phyloP scores from a whole-genome alignment of 2,797 vertebrate species.

The Pseudocheirus occidentalis region DNA sequence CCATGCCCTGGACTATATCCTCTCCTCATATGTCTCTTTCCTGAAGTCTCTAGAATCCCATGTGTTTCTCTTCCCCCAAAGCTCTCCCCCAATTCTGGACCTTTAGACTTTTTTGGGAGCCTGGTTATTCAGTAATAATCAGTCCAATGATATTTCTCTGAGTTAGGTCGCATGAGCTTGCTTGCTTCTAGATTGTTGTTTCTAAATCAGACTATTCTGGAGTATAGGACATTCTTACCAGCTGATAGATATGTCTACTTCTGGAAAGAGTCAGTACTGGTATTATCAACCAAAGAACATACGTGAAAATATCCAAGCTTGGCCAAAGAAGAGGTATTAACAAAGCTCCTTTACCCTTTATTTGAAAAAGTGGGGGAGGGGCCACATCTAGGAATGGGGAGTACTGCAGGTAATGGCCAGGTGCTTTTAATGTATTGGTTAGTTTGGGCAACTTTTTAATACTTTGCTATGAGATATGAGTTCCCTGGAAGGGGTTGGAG shows the following conservation, averaged over 20 bases:
- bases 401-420: not conserved
- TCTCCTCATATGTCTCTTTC: not conserved
- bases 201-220: not conserved
- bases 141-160: not conserved
- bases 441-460: not conserved
- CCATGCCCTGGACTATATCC: not conserved
- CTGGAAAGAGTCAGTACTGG: not conserved
- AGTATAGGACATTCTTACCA: not conserved
- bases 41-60: not conserved
- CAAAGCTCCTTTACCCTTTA: not conserved
- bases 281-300: not conserved
- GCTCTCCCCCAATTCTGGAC: not conserved
- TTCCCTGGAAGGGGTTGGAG: not conserved
- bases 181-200: not conserved
- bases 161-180: not conserved
- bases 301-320: not conserved
- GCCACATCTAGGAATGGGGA: not conserved
- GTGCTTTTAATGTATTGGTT: not conserved
- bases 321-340: not conserved
- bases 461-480: not conserved
- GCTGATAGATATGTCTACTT: not conserved
- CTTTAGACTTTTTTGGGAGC: not conserved
- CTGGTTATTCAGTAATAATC: not conserved
- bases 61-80: not conserved
- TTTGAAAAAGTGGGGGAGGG: not conserved